A percentile compares a stretch with the other conserved stretches of the same genome.
Conservation (phyloP, 1,140 invertebrate species). For the Phymorhynchus buccinoides region DNA sequence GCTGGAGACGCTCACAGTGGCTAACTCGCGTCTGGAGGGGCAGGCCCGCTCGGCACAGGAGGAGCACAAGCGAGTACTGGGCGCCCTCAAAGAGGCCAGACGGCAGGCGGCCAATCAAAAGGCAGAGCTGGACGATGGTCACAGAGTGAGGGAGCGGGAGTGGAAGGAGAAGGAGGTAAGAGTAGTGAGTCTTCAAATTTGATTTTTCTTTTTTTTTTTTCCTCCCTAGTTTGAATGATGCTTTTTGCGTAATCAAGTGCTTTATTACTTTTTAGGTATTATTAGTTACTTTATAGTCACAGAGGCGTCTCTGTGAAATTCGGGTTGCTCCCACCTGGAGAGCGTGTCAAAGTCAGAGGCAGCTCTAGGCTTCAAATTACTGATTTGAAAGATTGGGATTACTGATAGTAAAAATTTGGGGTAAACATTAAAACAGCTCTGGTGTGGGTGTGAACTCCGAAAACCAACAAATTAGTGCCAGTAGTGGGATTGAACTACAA, state of each 20-base stretch:
- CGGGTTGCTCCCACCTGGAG: no score
- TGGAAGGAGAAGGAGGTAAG: conserved; percentile 23
- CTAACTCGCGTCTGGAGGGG: conserved; percentile 43
- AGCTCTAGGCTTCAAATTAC: no score
- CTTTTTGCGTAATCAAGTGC: background rate
- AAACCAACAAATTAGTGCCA: no score
- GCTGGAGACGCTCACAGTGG: conserved; percentile 48
- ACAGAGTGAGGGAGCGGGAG: background rate
- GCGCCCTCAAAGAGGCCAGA: conserved; percentile 44
- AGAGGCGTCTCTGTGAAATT: no score
- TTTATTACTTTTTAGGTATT: no score
- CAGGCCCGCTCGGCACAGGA: conserved; percentile 38
- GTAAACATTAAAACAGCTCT: no score
- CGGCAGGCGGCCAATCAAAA: background rate
- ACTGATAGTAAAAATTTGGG: no score
- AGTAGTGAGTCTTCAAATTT: background rate
- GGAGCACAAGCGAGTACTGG: conserved; percentile 42
- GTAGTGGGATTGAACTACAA: no score
- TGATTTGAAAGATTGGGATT: no score
- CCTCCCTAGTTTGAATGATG: background rate
- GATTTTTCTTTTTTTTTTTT: conserved; percentile 3
- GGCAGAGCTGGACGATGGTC: conserved; percentile 32
- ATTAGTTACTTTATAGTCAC: no score
- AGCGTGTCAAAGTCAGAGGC: no score
- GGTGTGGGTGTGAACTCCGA: no score